Percentiles rank a stretch among this genome's conserved stretches.
Evolutionary conservation across 2,888 invertebrate genomes (phyloP).

Genomic region (Sarcophaga caerulescens): DNA sequence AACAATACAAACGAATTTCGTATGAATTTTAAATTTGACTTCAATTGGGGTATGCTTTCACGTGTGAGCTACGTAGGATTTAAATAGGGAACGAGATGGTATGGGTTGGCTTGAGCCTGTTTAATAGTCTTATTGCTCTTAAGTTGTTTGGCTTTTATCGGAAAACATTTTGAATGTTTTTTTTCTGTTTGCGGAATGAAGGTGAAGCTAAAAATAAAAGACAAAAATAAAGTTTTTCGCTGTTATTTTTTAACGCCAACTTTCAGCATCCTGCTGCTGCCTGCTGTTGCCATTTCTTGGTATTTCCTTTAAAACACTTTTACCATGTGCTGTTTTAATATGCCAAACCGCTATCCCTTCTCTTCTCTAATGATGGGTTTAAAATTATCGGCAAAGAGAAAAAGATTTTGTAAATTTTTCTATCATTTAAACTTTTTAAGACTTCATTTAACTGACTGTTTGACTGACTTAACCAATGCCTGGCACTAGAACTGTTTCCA

Average conservation of each 20-base stretch:
- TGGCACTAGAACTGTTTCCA: neutral
- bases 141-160: neutral
- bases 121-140: neutral
- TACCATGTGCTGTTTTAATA: neutral
- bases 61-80: neutral
- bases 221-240: neutral
- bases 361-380: too few species aligned
- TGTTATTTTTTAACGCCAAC: constrained; percentile 8
- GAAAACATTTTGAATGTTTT: too few species aligned
- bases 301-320: constrained; percentile 16
- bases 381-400: too few species aligned
- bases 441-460: constrained; percentile 17
- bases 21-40: constrained; percentile 4
- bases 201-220: neutral
- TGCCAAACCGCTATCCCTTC: too few species aligned
- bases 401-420: neutral
- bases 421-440: constrained; percentile 42
- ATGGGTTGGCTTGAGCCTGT: neutral
- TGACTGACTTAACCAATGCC: neutral
- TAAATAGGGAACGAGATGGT: neutral
- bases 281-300: constrained; percentile 23
- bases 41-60: neutral
- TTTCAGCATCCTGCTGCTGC: constrained; percentile 8
- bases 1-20: neutral
- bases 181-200: neutral